Base-by-base conservation (phyloP, 1,140 invertebrate species). In the Apis mellifera region DNA sequence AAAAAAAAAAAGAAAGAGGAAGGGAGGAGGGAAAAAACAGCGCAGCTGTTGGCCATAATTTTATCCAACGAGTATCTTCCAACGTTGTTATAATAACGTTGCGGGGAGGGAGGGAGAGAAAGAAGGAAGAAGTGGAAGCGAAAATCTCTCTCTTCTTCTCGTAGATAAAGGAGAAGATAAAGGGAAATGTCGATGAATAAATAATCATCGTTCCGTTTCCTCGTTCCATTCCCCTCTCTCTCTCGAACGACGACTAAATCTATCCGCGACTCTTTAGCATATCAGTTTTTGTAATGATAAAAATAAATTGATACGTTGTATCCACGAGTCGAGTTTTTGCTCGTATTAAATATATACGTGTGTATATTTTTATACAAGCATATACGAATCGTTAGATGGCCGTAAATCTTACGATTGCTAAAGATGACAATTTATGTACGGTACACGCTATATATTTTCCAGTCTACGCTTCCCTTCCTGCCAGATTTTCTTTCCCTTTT, bases 21-120 rank as follows among this genome's bases (percentile, higher is more conserved):
- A 54, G 17, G 12, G 17, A 55, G 5, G 83, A 72, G n/a, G 7
- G 9, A 9, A 60, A 42, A 66, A 48, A 15, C 78, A n/a, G 66
- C 83, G 74, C 92, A 93, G 92, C 92, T 92, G 92, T 83, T 92
- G 85, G 89, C 90, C 91, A 90, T 93, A 93, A 93, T 86, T 93
- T 93, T 84, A 80, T 89, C 87, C 88, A 90, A 89, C 90, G 88
- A 87, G 84, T 88, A 87, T 90, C 90, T 87, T 90, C 89, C 90
- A 90, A 90, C 83, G 89, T 86, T 89, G 84, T 86, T 86, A 90
- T 93, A 92, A 90, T 93, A 92, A 93, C 90, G 32, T 5, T 92
- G 91, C 92, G 91, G 89, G 82, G 74, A 84, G 78, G 84, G 84
- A 70, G 89, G 68, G 84, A 82, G 84, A 84, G 87, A 92, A 90